Evolutionary conservation across 2,113 vertebrate species (phyloP).

Genomic region (Porphyrio hochstetteri): DNA sequence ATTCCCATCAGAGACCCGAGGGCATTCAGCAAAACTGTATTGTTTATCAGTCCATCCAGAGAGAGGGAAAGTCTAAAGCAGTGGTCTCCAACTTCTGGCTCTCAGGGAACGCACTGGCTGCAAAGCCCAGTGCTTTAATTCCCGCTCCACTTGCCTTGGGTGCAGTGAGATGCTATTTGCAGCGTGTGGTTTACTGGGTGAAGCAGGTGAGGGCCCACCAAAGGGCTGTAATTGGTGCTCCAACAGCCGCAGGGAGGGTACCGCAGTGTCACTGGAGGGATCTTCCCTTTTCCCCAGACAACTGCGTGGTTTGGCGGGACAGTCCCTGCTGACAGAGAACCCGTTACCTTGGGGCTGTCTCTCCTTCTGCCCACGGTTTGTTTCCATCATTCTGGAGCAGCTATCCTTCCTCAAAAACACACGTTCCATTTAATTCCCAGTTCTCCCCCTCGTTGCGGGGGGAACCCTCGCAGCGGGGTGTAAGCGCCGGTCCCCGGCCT

Average conservation of each 20-base stretch:
- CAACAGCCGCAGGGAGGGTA: too few relatives aligned
- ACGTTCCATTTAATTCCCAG: rapidly evolving
- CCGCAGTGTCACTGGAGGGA: background rate
- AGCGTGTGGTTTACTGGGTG: background rate
- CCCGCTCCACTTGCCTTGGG: background rate
- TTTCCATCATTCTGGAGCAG: rapidly evolving
- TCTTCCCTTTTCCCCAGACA: too few relatives aligned
- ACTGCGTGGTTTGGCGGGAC: background rate
- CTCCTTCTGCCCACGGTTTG: background rate
- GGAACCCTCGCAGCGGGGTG: rapidly evolving
- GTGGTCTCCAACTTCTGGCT: background rate
- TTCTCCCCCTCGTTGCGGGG: background rate
- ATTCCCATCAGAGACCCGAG: background rate
- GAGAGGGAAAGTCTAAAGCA: background rate
- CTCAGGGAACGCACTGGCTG: background rate
- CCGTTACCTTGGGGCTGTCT: rapidly evolving
- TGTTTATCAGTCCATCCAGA: background rate
- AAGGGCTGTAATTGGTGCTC: background rate
- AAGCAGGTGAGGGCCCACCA: too few relatives aligned
- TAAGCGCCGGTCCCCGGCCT: too few relatives aligned
- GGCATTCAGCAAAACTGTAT: background rate
- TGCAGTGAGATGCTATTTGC: background rate
- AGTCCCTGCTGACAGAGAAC: rapidly evolving
- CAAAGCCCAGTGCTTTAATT: background rate
- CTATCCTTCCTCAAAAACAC: too few relatives aligned